These are phyloP conservation scores for Crenuchus spilurus DNA, from an alignment of 2,797 vertebrate genomes.

Conservation along the genomic window DNA sequence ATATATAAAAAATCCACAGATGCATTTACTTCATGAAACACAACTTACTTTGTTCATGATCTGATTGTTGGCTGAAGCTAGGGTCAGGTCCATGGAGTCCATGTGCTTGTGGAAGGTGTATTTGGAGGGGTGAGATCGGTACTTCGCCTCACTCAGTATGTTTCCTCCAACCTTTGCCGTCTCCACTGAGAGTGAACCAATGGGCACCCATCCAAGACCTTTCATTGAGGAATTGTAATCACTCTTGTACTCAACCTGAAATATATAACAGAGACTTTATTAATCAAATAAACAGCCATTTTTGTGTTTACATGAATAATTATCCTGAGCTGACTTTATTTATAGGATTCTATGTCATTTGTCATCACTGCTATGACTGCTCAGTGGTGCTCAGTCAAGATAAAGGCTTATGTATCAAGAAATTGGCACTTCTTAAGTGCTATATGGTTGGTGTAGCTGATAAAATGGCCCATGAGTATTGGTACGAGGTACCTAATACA, in stretches of 20 bases:
- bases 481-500: too few relatives aligned
- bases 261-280: neutral
- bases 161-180: constrained; percentile 84
- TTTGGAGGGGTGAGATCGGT: constrained; percentile 84
- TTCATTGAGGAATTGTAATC: constrained; percentile 79
- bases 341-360: too few relatives aligned
- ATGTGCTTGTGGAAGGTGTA: constrained; percentile 84
- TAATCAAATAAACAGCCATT: neutral
- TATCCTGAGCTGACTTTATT: too few relatives aligned
- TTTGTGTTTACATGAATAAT: neutral
- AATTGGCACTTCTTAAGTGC: too few relatives aligned
- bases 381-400: too few relatives aligned
- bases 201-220: constrained; percentile 87
- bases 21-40: too few relatives aligned
- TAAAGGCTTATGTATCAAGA: too few relatives aligned
- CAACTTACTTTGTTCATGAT: constrained; percentile 84
- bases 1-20: too few relatives aligned
- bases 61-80: constrained; percentile 87
- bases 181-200: constrained; percentile 86
- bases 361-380: too few relatives aligned
- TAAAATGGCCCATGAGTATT: too few relatives aligned
- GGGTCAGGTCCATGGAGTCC: constrained; percentile 86
- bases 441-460: too few relatives aligned
- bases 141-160: constrained; percentile 85
- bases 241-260: constrained; percentile 86